Conservation (phyloP, 2,113 vertebrate genomes). For the Butorides virescens region DNA sequence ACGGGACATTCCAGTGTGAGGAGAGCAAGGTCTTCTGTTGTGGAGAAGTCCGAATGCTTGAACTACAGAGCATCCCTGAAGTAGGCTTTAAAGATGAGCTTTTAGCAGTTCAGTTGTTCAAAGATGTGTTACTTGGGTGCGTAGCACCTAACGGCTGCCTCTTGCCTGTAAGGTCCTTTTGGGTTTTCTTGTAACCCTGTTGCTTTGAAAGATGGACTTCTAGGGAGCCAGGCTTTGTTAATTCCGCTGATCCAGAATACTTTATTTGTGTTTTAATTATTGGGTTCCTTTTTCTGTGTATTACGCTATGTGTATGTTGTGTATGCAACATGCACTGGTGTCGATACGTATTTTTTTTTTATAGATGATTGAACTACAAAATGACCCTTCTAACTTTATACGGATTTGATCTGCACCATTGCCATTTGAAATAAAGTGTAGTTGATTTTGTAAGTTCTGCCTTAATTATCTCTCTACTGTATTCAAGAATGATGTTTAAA, state of each 20-base stretch:
- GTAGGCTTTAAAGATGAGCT: neutral
- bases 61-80: neutral
- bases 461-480: slow-evolving; percentile 74
- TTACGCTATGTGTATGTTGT: neutral
- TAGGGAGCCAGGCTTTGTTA: neutral
- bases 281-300: neutral
- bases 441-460: neutral
- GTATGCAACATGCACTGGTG: neutral
- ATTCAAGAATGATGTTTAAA: slow-evolving; percentile 68
- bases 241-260: neutral
- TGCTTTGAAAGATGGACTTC: neutral
- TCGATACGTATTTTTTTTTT: neutral
- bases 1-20: neutral
- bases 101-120: neutral
- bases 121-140: fast-evolving
- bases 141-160: neutral
- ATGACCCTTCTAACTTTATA: neutral
- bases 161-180: neutral
- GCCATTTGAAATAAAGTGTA: neutral
- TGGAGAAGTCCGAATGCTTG: too few relatives aligned
- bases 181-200: neutral
- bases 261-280: neutral
- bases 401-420: neutral
- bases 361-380: neutral
- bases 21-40: neutral